Base-by-base conservation (phyloP, 2,113 vertebrate species). In the Scolopax mira region DNA sequence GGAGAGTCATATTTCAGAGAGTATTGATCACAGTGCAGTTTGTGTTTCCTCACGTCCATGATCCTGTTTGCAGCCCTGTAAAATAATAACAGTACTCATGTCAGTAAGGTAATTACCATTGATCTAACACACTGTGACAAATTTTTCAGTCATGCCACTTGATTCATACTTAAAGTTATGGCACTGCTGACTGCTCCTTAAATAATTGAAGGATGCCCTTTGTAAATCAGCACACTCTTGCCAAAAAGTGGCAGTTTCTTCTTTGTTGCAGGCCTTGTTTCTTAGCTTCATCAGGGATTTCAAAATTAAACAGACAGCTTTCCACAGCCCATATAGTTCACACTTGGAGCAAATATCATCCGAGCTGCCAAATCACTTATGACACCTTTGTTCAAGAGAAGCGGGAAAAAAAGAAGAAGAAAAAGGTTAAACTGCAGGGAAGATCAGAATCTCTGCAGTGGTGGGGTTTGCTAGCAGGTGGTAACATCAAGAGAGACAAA, bases 51-150 rank as follows among this genome's bases (percentile, higher is more conserved):
- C 98, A 98, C 97, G 98, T 98, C 98, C 98, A 97, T 98, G 98
- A 98, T 98, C 98, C 98, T 98, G 98, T 98, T 98, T 98, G 98
- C 99, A 98, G 99, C 98, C 98, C 99, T 99, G 99, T 99, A 99
- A 99, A 98, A 99, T 99, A 99, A 99, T 99, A 99, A 99, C 98
- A 98, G 98, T 98, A 99, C 98, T 99, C 99, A 91, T 99, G 99
- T 99, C 99, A 99, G 98, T 98, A 98, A 98, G 98, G 98, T 99
- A 99, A 99, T 99, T 99, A 99, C 98, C 99, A 99, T 99, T 99
- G 99, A 99, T 99, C 99, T 98, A 98, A 97, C 98, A 98, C 98
- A 96, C 97, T 97, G 98, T 99, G 99, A 99, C 99, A 99, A 98
- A 98, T 98, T 98, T 98, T 97, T 98, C 97, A 97, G 98, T 98